These are phyloP conservation scores for Schizaphis graminum DNA, from an alignment of 2,888 invertebrate species.

Conservation along the genomic window DNA sequence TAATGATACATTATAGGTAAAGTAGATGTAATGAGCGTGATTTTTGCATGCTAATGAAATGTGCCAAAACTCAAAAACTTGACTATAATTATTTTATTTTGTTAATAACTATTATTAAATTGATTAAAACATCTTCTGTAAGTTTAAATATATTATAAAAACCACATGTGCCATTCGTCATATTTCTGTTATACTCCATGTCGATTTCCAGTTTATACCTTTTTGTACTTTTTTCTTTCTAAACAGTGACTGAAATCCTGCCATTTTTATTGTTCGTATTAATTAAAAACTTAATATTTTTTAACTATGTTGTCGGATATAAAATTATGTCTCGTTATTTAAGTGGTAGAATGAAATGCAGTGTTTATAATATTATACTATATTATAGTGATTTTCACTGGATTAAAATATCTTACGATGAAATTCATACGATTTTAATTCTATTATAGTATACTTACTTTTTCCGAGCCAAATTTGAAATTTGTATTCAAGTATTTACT, in stretches of 20 bases:
- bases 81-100: neutral
- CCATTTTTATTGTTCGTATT: neutral
- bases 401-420: neutral
- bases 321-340: neutral
- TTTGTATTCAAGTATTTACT: constrained; percentile 19
- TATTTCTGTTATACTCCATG: neutral
- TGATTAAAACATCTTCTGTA: neutral
- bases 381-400: neutral
- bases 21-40: neutral
- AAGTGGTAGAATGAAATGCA: neutral
- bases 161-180: neutral
- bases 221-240: constrained; percentile 13
- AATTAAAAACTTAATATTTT: neutral
- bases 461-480: constrained; percentile 27
- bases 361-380: neutral
- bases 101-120: constrained; percentile 9
- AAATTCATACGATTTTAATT: constrained; percentile 14
- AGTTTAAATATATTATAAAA: neutral
- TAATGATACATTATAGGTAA: neutral
- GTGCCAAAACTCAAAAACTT: constrained; percentile 53
- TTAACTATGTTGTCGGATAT: neutral
- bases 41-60: neutral
- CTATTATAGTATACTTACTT: neutral
- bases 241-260: constrained; percentile 2
- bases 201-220: neutral